Percentiles rank a stretch among this genome's conserved stretches.
These are phyloP conservation scores for Heliangelus exortis DNA, from an alignment of 2,797 vertebrate genomes.

Conservation along the genomic window DNA sequence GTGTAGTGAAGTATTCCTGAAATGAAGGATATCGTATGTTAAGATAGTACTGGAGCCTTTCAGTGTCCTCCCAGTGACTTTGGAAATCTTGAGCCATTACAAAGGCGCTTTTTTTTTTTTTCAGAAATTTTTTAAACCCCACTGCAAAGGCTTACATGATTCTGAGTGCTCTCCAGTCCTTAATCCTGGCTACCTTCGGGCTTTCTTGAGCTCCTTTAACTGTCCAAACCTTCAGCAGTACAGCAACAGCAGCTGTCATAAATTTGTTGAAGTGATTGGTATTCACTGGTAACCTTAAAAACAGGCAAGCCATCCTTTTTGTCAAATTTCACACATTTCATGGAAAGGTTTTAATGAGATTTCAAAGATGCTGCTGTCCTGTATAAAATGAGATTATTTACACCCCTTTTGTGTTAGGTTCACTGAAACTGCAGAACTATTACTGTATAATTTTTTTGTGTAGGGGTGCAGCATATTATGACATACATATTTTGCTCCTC, in stretches of 20 bases:
- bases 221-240: not conserved
- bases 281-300: not conserved
- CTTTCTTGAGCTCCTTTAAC: not conserved
- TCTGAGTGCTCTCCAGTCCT: not conserved
- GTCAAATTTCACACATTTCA: not conserved
- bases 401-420: not conserved
- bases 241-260: not conserved
- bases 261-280: not conserved
- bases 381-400: not conserved
- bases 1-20: not conserved
- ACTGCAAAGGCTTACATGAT: not conserved
- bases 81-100: not conserved
- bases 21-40: not conserved
- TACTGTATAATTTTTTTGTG: not conserved
- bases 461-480: not conserved
- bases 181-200: not conserved
- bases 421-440: not conserved
- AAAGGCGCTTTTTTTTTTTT: not conserved
- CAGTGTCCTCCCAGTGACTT: not conserved
- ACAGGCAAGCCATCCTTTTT: not conserved
- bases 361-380: not conserved
- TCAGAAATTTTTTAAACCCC: not conserved
- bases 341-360: not conserved
- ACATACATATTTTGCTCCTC: not conserved
- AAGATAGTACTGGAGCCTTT: not conserved